phyloP scores from a whole-genome alignment of 2,113 vertebrate genomes.

The Ctenomys sociabilis region DNA sequence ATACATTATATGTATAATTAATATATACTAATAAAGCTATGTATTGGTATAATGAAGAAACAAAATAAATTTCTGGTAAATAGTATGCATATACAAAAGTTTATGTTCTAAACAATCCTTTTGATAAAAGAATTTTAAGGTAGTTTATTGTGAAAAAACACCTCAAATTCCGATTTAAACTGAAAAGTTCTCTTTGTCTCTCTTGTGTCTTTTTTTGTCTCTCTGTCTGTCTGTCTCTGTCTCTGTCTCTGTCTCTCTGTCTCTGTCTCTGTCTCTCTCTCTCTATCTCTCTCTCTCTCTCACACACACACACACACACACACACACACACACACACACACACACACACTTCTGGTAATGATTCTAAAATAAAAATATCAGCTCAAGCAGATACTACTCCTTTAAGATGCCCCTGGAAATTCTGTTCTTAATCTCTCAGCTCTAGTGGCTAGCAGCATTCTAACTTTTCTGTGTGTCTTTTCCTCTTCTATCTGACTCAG shows the following conservation, averaged over 20 bases:
- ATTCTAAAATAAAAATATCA: background rate
- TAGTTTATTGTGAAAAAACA: background rate
- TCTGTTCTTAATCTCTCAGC: background rate
- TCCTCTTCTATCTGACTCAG: background rate
- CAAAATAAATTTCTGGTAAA: background rate
- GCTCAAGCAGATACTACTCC: background rate
- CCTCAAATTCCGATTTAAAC: background rate
- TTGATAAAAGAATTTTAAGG: background rate
- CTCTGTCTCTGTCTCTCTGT: no score
- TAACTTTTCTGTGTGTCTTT: background rate
- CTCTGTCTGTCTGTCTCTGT: no score
- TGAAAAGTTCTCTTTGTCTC: no score
- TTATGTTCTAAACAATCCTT: background rate
- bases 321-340: no score
- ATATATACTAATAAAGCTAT: background rate
- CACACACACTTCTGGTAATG: background rate
- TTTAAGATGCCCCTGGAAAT: background rate
- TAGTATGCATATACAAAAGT: background rate
- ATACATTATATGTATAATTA: background rate
- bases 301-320: no score
- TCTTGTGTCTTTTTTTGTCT: no score
- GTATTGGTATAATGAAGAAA: background rate
- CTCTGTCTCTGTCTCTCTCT: background rate
- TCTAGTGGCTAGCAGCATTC: background rate
- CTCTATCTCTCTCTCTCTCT: background rate